Conservation (phyloP, 2,113 vertebrate genomes). For the Thinocorus orbignyianus region DNA sequence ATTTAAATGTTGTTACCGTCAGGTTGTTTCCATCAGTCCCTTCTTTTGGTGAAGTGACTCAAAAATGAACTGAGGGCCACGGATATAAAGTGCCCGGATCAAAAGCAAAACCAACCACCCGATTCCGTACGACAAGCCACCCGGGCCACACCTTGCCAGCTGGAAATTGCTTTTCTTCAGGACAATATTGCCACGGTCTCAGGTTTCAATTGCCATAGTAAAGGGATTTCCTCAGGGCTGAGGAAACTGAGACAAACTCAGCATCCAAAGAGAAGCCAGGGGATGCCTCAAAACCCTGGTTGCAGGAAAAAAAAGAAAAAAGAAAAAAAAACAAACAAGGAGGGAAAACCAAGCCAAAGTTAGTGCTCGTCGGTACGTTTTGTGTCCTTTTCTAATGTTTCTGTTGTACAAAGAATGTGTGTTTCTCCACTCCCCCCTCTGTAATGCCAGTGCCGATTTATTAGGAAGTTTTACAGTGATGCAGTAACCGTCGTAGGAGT, state of each 20-base stretch:
- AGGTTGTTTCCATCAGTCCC: background rate
- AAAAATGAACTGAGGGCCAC: rapidly evolving
- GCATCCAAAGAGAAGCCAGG: background rate
- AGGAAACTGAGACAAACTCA: background rate
- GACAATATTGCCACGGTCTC: background rate
- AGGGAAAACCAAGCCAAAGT: constrained; percentile 44
- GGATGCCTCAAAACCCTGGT: background rate
- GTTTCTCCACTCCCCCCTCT: background rate
- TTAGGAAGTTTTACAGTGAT: background rate
- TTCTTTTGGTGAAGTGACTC: background rate
- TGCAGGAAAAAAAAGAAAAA: background rate
- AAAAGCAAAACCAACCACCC: background rate
- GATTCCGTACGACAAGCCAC: background rate
- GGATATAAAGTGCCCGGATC: background rate
- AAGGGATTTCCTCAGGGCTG: background rate
- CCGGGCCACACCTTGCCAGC: background rate
- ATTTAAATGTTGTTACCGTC: rapidly evolving
- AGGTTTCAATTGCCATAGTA: background rate
- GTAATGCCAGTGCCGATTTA: background rate
- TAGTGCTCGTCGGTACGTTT: background rate
- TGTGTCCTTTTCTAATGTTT: background rate
- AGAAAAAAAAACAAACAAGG: background rate
- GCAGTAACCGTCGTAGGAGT: background rate
- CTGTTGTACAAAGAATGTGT: background rate
- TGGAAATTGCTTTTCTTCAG: background rate